Conservation (phyloP, 2,113 vertebrate species). For the Sylvia atricapilla region DNA sequence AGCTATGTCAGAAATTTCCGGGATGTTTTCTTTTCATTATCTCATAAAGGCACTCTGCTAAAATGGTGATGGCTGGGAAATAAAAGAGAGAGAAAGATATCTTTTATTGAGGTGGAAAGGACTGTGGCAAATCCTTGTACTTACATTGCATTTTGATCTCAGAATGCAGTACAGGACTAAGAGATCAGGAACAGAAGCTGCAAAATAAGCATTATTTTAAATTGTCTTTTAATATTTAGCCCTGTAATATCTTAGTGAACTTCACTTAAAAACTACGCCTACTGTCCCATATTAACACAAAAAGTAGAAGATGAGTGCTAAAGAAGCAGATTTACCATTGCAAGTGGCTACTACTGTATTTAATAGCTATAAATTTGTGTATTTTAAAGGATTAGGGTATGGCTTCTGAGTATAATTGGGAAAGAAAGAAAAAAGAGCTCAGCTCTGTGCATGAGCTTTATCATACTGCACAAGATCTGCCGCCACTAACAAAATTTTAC, state of each 20-base stretch:
- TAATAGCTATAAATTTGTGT: not conserved
- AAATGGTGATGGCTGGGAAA: not conserved
- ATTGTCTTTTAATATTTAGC: not conserved
- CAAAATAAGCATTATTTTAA: not conserved
- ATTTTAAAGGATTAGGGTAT: not conserved
- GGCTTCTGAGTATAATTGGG: not conserved
- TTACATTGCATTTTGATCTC: not conserved
- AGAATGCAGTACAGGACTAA: not conserved
- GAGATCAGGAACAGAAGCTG: not conserved
- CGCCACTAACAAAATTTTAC: not conserved
- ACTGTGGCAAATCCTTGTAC: not conserved
- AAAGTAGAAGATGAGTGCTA: not conserved
- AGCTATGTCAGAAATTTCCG: constrained; percentile 35
- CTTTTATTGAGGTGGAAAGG: not conserved
- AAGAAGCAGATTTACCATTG: not conserved
- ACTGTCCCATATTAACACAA: not conserved
- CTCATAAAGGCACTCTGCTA: not conserved
- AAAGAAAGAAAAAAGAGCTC: not conserved
- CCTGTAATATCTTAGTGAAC: not conserved
- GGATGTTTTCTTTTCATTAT: constrained; percentile 42
- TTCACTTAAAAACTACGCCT: not conserved
- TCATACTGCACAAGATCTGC: not conserved
- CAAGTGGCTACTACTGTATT: not conserved
- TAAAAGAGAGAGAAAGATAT: not conserved
- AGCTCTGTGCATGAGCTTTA: not conserved